Evolutionary conservation across 23 tunicate species (phyloP).

Genomic region (Styela clava): DNA sequence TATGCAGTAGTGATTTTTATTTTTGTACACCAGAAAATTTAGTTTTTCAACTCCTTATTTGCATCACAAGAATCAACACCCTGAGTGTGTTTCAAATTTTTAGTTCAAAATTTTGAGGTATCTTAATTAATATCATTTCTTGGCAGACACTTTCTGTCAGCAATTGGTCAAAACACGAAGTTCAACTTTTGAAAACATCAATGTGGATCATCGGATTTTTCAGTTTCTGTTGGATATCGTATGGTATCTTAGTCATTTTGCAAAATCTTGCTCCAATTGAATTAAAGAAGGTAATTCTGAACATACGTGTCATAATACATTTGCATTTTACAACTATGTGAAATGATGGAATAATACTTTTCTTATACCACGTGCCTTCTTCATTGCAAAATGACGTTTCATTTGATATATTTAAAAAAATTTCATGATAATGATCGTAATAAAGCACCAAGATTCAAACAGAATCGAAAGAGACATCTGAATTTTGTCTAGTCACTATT

Average conservation of each 20-base stretch:
- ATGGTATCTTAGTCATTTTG: slow-evolving; percentile 31
- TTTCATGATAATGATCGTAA: background rate
- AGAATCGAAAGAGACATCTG: too few relatives aligned
- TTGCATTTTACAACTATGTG: background rate
- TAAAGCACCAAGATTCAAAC: background rate
- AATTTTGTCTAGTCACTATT: too few relatives aligned
- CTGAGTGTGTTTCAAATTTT: too few relatives aligned
- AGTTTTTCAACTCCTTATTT: too few relatives aligned
- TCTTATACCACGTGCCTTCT: background rate
- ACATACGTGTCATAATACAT: background rate
- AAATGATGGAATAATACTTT: background rate
- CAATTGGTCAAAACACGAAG: slow-evolving; percentile 42
- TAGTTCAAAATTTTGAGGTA: background rate
- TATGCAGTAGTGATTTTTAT: too few relatives aligned
- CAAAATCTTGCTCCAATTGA: slow-evolving; percentile 40
- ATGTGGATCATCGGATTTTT: slow-evolving; percentile 51
- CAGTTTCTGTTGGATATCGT: slow-evolving; percentile 51
- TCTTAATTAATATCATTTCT: background rate
- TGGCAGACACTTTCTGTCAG: slow-evolving; percentile 3
- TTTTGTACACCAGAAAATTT: too few relatives aligned
- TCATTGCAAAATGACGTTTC: background rate
- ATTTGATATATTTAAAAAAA: background rate
- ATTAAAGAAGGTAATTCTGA: slow-evolving; percentile 32
- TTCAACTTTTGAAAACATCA: slow-evolving; percentile 45
- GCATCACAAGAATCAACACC: too few relatives aligned